Percentiles rank a stretch among this genome's conserved stretches.
phyloP scores from a whole-genome alignment of 2,113 vertebrate species.

The Strix uralensis region DNA sequence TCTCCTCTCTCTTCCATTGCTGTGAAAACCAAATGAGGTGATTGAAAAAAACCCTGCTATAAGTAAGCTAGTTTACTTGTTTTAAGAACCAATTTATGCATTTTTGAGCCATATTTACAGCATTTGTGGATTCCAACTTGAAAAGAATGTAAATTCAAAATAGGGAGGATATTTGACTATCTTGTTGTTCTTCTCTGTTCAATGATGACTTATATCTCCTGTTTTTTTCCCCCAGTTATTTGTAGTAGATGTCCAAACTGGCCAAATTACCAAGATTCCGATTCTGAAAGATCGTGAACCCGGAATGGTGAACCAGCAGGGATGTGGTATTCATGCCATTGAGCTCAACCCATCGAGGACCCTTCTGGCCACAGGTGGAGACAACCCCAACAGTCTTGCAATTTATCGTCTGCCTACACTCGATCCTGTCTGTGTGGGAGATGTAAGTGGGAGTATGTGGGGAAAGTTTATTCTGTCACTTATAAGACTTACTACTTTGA shows the following conservation, averaged over 20 bases:
- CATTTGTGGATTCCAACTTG: background rate
- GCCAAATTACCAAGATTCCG: constrained; percentile 95
- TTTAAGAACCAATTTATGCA: background rate
- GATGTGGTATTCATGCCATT: constrained; percentile 97
- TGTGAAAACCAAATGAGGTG: background rate
- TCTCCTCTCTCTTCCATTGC: background rate
- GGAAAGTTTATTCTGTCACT: background rate
- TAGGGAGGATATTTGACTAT: background rate
- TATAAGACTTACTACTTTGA: background rate
- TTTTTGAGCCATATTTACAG: background rate
- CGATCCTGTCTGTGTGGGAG: constrained; percentile 96
- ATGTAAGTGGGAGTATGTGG: constrained; percentile 83
- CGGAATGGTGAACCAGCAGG: constrained; percentile 83
- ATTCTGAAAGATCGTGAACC: constrained; percentile 92
- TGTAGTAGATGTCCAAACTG: constrained; percentile 91
- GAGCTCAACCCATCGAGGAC: constrained; percentile 93
- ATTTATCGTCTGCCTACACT: constrained; percentile 94
- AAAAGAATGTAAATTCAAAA: background rate
- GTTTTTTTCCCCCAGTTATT: constrained; percentile 81
- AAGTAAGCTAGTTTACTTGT: background rate
- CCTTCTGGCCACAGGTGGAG: constrained; percentile 93
- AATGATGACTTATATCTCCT: background rate
- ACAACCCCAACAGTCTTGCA: constrained; percentile 97
- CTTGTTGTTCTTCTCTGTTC: background rate
- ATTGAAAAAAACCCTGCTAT: background rate